Conservation (phyloP, 1,140 invertebrate species). For the Papilio dardanus region DNA sequence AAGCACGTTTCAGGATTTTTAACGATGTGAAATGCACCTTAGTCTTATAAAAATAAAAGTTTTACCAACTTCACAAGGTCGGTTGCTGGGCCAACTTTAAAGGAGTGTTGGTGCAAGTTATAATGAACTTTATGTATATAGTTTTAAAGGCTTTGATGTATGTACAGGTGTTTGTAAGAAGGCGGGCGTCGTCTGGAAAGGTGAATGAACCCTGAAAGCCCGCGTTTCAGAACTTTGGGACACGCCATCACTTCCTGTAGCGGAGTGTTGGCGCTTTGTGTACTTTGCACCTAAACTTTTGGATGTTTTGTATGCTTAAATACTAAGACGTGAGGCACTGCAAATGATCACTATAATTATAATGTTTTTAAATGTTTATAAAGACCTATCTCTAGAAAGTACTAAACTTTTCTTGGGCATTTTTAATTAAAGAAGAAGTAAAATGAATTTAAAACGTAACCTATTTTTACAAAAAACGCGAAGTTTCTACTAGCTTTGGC, state of each 20-base stretch:
- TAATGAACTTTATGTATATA: slow-evolving; percentile 50
- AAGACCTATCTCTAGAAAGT: too few relatives aligned
- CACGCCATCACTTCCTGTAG: slow-evolving; percentile 68
- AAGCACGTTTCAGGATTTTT: slow-evolving; percentile 43
- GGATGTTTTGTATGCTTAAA: slow-evolving; percentile 22
- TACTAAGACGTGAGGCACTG: not conserved
- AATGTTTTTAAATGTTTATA: not conserved
- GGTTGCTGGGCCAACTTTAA: slow-evolving; percentile 50
- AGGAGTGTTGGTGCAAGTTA: slow-evolving; percentile 39
- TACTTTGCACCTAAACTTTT: slow-evolving; percentile 40
- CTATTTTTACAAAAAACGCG: too few relatives aligned
- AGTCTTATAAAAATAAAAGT: slow-evolving; percentile 52
- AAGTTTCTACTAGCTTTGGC: too few relatives aligned
- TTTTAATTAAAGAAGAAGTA: too few relatives aligned
- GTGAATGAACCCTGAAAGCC: slow-evolving; percentile 71
- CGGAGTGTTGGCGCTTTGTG: slow-evolving; percentile 53
- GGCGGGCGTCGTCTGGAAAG: slow-evolving; percentile 51
- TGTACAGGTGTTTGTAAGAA: slow-evolving; percentile 53
- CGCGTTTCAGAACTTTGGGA: slow-evolving; percentile 70
- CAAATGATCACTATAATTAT: not conserved
- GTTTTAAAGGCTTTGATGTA: slow-evolving; percentile 47
- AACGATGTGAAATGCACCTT: slow-evolving; percentile 56
- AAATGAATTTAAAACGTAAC: too few relatives aligned
- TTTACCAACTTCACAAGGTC: slow-evolving; percentile 49
- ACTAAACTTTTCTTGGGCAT: too few relatives aligned